Base-by-base conservation (phyloP, 1,140 invertebrate genomes). In the Hypsibius dujardini region DNA sequence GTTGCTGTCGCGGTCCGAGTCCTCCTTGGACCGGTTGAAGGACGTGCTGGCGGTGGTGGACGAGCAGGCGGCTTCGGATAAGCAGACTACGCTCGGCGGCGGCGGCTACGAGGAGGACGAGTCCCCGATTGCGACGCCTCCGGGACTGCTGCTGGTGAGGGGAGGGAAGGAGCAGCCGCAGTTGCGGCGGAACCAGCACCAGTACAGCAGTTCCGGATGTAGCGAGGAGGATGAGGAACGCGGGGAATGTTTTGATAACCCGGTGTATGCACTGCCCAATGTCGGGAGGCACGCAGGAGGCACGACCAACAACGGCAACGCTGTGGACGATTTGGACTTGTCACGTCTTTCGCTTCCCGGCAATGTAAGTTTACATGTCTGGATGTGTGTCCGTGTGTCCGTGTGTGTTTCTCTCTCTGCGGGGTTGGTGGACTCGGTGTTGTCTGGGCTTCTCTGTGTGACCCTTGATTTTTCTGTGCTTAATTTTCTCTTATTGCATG, bases 211-310 rank as follows among this genome's bases (percentile, higher is more conserved):
- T n/a, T n/a, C n/a, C n/a, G n/a, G n/a, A n/a, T n/a, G n/a, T n/a
- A n/a, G n/a, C n/a, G n/a, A n/a, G 7, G 50, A 56, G n/a, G 62
- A 67, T 67, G 7, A 14, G 42, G 62, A 67, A 42, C 62, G 62
- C 7, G 62, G 62, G 45, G 62, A 67, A 3, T 42, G 42, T 42
- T 67, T 14, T 67, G 62, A 67, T 42, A 67, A 67, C 42, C 62
- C 62, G 3, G 62, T 67, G 3, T 67, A 67, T 67, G 62, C 62
- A 7, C 62, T 67, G 3, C 62, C 62, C 42, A 67, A 67, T 42
- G 42, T 67, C 42, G 50, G 7, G 50, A 7, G 7, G n/a, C 7
- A 56, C n/a, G 50, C 50, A 7, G n/a, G n/a, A 56, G 50, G 50
- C 50, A 56, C 50, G n/a, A 7, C 50, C 50, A n/a, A 56, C 7